Base-by-base conservation (phyloP, 2,888 invertebrate species). In the Acleris emargana region DNA sequence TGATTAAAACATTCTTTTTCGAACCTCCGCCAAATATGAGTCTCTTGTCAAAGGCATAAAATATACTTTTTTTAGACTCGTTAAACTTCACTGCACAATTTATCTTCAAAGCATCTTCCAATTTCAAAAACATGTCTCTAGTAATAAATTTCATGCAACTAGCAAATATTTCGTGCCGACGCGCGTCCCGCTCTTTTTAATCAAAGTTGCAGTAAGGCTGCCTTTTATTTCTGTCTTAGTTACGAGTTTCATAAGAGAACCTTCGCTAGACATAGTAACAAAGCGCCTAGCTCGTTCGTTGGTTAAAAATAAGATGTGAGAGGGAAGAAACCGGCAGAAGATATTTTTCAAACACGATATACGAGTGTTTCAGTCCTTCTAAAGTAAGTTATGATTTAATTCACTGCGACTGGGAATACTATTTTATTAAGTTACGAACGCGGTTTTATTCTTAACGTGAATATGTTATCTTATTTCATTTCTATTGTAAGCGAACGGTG, bases 171-270 rank as follows among this genome's bases (percentile, higher is more conserved):
- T 75, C 38, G 63, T 63, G n/a, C 66, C 45, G 69, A 72, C 70
- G 74, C 70, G 74, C 73, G 74, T 69, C 62, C 68, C 63, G 73
- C 73, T 61, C 70, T 70, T 71, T 85, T 86, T 82, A 84, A 83
- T 87, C 79, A 84, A 84, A 84, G 73, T 78, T 76, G 80, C 80
- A 81, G 82, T 81, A 81, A 79, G 73, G 71, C 73, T 69, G 72
- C 71, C 71, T 79, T 79, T 79, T 78, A 76, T 81, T 83, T 77
- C 73, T 77, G 70, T 77, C 69, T 80, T 76, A 74, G 74, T 71
- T 72, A 71, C 69, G 73, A 78, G 76, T 81, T 82, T 84, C 75
- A 81, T 81, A 82, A 82, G 77, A 76, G 69, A 68, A 73, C 72
- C 72, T 77, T 75, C 78, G 76, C 79, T 79, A 80, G 78, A 80